Base-by-base conservation (phyloP, 1,140 invertebrate genomes). In the Scylla paramamosain region DNA sequence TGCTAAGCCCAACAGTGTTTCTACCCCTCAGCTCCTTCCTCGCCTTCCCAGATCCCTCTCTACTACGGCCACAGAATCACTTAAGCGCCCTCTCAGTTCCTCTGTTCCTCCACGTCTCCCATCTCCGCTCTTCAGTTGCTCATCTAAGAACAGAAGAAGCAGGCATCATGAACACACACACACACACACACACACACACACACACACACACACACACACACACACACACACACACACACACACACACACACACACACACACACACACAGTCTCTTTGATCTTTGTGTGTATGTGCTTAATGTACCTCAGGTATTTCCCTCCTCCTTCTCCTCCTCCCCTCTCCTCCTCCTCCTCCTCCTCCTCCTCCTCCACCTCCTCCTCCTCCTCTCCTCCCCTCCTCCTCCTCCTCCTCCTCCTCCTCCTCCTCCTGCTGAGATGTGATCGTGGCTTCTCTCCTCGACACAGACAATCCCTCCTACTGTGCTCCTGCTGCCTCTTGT, bases 181-280 rank as follows among this genome's bases (percentile, higher is more conserved):
- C 87, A 89, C 91, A 39, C 48, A 77, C 91, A 77, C 91, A 77
- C 91, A 77, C 91, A 77, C 91, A 77, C 91, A 77, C 91, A 77
- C 91, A 77, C 91, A 77, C 91, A 77, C 91, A 77, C 91, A 32
- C 89, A 59, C 89, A 59, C 89, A 91, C 46, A 91, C 89, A 91
- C 89, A 91, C 89, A 91, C 45, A 59, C 88, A 90, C 88, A 90
- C 88, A 90, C 32, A 90, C 88, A 90, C 88, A 90, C 88, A 90
- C 88, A 90, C 88, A 90, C 88, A 90, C 88, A 90, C 88, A 90
- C 39, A 39, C 39, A 39, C 39, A 39, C 39, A 39, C 39, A 39
- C 39, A 39, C 39, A 39, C 39, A 39, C 39, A 39, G 1, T 39
- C 39, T 39, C 39, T 39, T 77, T n/a, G 67, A 77, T 77, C n/a